Evolutionary conservation across 2,113 vertebrate genomes (phyloP), one percentile per base, ranked within the genome.

Genomic region (Progne subis): DNA sequence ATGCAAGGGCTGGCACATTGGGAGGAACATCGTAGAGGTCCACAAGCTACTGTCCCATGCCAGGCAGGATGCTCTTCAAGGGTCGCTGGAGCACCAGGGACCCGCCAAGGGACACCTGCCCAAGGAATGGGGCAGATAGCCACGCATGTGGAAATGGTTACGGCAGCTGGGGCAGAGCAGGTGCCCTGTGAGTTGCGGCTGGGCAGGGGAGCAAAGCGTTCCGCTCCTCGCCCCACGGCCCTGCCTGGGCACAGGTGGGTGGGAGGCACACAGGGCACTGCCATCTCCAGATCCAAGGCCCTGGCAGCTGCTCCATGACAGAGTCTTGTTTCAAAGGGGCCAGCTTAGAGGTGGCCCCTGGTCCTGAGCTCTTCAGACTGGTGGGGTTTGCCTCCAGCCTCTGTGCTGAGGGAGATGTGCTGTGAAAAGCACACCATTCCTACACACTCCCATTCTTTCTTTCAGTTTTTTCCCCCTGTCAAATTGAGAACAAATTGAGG

Each of bases 381-480:
- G 14, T 5, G 12, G 14, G 19, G 6, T 81, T 92, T 86, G 8
- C 24, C 56, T 76, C 25, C 59, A 59, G 29, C 43, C 46, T 34
- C 82, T 74, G 41, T 28, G 11, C 61, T 15, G 59, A 67, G 26
- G 2, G 12, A 43, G 20, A 39, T 26, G 16, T 1, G 3, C 53
- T 1, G 13, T 83, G 49, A 81, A 84, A 93, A 82, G 18, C 43
- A 88, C 25, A 79, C 32, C 31, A 26, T 39, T 92, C 50, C 50
- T 29, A 28, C 43, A 46, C 2, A 0, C 3, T 39, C 14, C 3
- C 3, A 37, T 82, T 82, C 68, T 77, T 88, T 56, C 28, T 55
- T 68, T 47, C 65, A 44, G 80, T 96, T 97, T 96, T 96, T 90
- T n/a, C 95, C 57, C 32, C 44, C 12, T 12, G 71, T 52, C 34